These are phyloP conservation scores for Lepilemur septentrionalis DNA, from an alignment of 2,797 vertebrate species.

Conservation along the genomic window DNA sequence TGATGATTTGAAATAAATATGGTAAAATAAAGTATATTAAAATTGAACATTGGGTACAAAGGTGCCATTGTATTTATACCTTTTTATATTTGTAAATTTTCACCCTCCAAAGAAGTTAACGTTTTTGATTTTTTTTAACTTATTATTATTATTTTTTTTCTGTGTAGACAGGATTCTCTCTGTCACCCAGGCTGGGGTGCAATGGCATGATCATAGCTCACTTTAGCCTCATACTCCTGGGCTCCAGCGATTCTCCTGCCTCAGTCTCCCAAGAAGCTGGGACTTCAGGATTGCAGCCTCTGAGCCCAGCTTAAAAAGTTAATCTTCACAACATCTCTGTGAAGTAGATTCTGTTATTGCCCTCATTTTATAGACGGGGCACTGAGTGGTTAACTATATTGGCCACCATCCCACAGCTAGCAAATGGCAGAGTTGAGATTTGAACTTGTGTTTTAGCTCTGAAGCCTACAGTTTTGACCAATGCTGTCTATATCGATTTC, in stretches of 20 bases:
- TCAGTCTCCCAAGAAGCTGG: background rate
- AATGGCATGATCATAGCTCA: background rate
- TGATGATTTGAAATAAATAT: background rate
- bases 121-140: background rate
- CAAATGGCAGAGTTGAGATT: background rate
- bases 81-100: background rate
- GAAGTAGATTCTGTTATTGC: background rate
- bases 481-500: background rate
- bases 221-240: background rate
- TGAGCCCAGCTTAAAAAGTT: background rate
- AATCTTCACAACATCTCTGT: background rate
- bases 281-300: background rate
- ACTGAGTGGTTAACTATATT: background rate
- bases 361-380: background rate
- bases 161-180: background rate
- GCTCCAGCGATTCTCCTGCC: background rate
- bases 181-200: background rate
- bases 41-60: background rate
- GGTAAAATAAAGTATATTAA: background rate
- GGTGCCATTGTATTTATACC: background rate
- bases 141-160: background rate
- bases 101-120: background rate
- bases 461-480: background rate
- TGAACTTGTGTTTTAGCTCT: background rate
- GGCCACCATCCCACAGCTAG: background rate